Evolutionary conservation across 2,888 invertebrate genomes (phyloP), one percentile per base, ranked within the genome.

Genomic region (Griposia aprilina): DNA sequence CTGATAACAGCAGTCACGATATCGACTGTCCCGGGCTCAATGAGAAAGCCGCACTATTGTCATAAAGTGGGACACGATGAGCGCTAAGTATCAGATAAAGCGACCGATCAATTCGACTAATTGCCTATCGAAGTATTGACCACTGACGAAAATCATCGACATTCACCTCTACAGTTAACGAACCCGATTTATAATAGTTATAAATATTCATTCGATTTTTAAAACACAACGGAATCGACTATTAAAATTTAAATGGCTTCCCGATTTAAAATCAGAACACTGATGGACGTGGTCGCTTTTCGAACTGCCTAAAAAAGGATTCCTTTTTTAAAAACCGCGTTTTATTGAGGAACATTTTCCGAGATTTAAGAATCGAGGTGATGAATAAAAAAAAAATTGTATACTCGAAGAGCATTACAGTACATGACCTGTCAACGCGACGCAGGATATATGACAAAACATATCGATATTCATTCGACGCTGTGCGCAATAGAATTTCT

Each of bases 1-100:
- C 91, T 91, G 93, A 93, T 93, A 93, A 86, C 90, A 87, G 69
- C 90, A 90, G 93, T 94, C 93, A 92, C 92, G 94, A 94, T 93
- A 93, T 89, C 89, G 87, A 84, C 87, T 88, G 66, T 81, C 76
- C 84, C 88, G 89, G 88, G 84, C 84, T 82, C 90, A 88, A 87
- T 88, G 90, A 91, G 92, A 91, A 89, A 88, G 87, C 88, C 82
- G 88, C 89, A 88, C 90, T 89, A 91, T 93, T 92, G 91, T 91
- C 90, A 89, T 89, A 83, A 94, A 92, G 90, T 93, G 91, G 93
- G 91, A 88, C 94, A 92, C 91, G 91, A 90, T 90, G 91, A 91
- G 89, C 88, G 83, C 87, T 84, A 87, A 84, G 77, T 86, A 92
- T 93, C 91, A 90, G 90, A 91, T 91, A 87, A 88, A 89, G 78